Evolutionary conservation across 2,797 vertebrate species (phyloP), one percentile per base, ranked within the genome.

Genomic region (Poeciliopsis infans): DNA sequence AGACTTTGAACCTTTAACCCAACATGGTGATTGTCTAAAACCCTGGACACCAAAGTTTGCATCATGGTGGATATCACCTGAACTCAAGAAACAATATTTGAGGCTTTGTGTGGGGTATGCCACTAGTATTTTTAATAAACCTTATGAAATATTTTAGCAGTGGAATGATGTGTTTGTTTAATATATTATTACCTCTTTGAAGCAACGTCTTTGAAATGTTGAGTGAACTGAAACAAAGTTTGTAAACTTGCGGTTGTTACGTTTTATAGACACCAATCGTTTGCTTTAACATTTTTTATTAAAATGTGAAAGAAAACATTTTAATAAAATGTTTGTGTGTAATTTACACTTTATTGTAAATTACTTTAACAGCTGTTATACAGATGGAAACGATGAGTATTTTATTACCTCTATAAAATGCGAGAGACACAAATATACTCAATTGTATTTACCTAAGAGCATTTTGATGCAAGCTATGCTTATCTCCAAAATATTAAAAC

Each of bases 241-340:
- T 61, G 13, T 15, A 12, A 36, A 64, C 15, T 33, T 18, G 15
- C 3, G 7, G 16, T 76, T 79, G 45, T 86, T 75, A 86, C 74
- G 28, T 10, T 74, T 84, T 77, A 74, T 74, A 45, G 25, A 74
- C 7, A 31, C 43, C 33, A 66, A 61, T 13, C 11, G 2, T 57
- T 57, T 57, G n/a, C 53, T 57, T 57, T n/a, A 28, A 11, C 8
- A n/a, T 8, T 8, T 8, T 18, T 33, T 64, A 7, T 31, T 18
- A 8, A 31, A 31, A 31, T 31, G 31, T 31, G 31, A 31, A 31
- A 31, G 31, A 1, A 31, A 31, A 31, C 31, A 31, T 31, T 31
- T 31, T 31, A 31, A 31, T 31, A 2, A 31, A 31, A 31, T 31
- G 31, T 31, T 31, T 31, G 31, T 31, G 31, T 31, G 31, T 31